phyloP scores from a whole-genome alignment of 37 sponge, comb jelly and placozoan genomes.

The Aplysina aerophoba region DNA sequence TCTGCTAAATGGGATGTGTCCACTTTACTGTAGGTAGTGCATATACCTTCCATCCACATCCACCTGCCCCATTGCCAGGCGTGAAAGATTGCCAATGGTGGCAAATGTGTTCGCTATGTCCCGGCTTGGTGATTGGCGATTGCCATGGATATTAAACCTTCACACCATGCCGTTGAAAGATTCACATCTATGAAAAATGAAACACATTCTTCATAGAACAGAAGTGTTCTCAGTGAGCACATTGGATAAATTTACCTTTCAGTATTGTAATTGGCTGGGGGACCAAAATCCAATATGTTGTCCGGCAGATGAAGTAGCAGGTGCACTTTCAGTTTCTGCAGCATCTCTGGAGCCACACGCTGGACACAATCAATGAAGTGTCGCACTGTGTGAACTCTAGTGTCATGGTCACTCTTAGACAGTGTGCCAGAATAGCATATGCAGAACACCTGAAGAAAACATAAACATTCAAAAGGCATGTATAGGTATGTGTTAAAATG shows the following conservation, averaged over 20 bases:
- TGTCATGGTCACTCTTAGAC: background rate
- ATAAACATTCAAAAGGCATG: background rate
- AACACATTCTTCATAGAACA: background rate
- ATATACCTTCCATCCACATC: background rate
- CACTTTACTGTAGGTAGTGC: no score
- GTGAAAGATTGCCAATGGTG: constrained; percentile 9
- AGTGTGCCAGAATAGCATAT: background rate
- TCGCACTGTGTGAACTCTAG: background rate
- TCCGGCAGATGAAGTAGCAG: constrained; percentile 54
- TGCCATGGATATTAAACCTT: constrained; percentile 42
- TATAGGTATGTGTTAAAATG: background rate
- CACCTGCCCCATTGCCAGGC: constrained; percentile 31
- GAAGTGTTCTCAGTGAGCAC: background rate
- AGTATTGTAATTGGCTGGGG: constrained; percentile 41
- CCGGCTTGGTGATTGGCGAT: constrained; percentile 51
- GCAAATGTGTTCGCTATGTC: constrained; percentile 50
- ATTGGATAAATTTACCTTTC: constrained; percentile 39
- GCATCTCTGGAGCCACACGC: background rate
- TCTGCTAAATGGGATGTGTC: background rate
- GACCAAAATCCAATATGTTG: constrained; percentile 51
- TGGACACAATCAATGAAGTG: constrained; percentile 34
- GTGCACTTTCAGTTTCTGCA: constrained; percentile 44
- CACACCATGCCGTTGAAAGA: constrained; percentile 42
- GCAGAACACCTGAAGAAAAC: background rate
- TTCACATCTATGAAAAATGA: constrained; percentile 41